phyloP scores from a whole-genome alignment of 2,888 invertebrate genomes.

The Yponomeuta plumbellus region DNA sequence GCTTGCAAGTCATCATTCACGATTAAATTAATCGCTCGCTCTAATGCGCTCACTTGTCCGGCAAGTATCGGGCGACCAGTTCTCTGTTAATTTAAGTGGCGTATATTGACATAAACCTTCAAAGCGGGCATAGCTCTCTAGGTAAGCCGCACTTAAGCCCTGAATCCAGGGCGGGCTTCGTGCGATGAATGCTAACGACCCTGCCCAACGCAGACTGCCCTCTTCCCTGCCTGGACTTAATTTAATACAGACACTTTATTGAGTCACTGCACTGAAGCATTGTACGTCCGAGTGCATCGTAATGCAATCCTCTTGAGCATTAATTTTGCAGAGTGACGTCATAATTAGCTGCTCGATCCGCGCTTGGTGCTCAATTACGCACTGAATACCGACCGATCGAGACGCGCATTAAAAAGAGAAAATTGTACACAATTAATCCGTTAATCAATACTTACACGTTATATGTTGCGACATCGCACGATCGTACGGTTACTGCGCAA shows the following conservation, averaged over 20 bases:
- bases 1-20: no score
- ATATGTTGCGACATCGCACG: not conserved
- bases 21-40: no score
- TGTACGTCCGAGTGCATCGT: slow-evolving; percentile 1
- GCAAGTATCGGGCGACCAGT: not conserved
- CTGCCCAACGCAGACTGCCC: slow-evolving; percentile 15
- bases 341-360: slow-evolving; percentile 3
- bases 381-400: not conserved
- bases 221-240: slow-evolving; percentile 4
- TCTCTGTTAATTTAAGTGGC: not conserved
- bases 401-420: not conserved
- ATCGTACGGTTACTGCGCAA: slow-evolving; percentile 9
- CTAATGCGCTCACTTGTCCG: not conserved
- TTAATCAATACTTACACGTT: not conserved
- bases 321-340: slow-evolving; percentile 4
- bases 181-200: slow-evolving; percentile 45
- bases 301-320: not conserved
- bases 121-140: slow-evolving; percentile 8
- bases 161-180: slow-evolving; percentile 33
- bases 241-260: not conserved
- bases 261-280: not conserved
- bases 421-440: slow-evolving; percentile 9
- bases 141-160: slow-evolving; percentile 38
- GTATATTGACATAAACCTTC: slow-evolving; percentile 15
- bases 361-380: not conserved